These are phyloP conservation scores for Lydus trimaculatus DNA, from an alignment of 2,888 invertebrate species.

Conservation along the genomic window DNA sequence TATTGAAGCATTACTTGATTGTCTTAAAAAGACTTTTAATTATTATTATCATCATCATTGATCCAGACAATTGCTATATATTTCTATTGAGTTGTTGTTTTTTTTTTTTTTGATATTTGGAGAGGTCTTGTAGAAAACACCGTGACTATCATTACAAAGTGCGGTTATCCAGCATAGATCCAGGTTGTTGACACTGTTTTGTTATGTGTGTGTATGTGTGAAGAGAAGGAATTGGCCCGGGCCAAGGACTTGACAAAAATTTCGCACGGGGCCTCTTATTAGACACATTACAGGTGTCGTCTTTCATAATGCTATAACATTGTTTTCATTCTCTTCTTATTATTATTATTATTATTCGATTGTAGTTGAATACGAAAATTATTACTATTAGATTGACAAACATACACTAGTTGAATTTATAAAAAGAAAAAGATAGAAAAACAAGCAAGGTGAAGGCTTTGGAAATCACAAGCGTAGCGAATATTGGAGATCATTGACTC, in stretches of 20 bases:
- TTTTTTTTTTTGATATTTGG: neutral
- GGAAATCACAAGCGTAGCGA: constrained; percentile 18
- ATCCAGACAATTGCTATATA: neutral
- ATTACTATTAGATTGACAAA: neutral
- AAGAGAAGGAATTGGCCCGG: constrained; percentile 15
- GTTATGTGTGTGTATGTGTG: neutral
- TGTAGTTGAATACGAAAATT: neutral
- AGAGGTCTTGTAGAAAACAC: constrained; percentile 3
- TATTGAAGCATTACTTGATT: neutral
- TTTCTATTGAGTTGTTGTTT: neutral
- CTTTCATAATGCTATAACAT: no score
- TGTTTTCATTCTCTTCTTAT: no score
- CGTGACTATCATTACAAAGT: constrained; percentile 22
- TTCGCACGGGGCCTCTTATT: constrained; percentile 10
- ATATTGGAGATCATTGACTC: constrained; percentile 24
- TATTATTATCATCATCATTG: constrained; percentile 13
- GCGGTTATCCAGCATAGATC: constrained; percentile 29
- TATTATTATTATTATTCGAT: neutral
- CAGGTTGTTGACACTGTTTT: constrained; percentile 28
- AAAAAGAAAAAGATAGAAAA: neutral
- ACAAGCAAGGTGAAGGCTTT: constrained; percentile 29
- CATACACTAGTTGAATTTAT: neutral
- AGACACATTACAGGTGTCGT: no score
- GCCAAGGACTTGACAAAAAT: constrained; percentile 21
- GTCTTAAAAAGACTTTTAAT: neutral